Percentiles rank a stretch among this genome's conserved stretches.
phyloP scores from a whole-genome alignment of 2,113 vertebrate species.

The Ailuropoda melanoleuca region DNA sequence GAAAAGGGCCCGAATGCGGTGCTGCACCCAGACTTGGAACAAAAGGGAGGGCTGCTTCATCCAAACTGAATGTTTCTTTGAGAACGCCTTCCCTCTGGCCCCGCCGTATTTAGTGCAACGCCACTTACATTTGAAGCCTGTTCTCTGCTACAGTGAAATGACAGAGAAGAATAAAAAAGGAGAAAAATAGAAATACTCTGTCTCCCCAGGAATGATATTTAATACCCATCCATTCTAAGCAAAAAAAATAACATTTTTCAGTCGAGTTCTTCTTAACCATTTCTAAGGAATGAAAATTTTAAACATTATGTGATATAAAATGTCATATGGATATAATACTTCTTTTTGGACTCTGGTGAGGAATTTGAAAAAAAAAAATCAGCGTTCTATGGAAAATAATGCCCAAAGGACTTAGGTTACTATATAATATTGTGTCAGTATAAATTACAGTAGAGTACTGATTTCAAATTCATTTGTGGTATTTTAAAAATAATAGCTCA shows the following conservation, averaged over 20 bases:
- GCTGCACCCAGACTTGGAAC: neutral
- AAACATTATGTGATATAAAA: neutral
- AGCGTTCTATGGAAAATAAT: neutral
- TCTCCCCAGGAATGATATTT: neutral
- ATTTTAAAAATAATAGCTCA: neutral
- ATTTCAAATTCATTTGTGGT: neutral
- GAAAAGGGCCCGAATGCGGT: neutral
- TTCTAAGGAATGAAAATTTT: neutral
- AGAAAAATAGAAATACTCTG: neutral
- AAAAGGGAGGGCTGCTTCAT: neutral
- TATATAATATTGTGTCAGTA: neutral
- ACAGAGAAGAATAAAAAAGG: neutral
- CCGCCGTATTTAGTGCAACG: fast-evolving
- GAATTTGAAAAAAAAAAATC: neutral
- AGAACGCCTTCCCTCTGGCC: neutral
- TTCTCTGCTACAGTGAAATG: neutral
- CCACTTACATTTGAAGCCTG: neutral
- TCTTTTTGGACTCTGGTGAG: neutral
- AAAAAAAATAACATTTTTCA: neutral
- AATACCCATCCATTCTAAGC: neutral
- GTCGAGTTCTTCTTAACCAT: neutral
- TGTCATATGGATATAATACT: neutral
- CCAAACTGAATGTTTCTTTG: neutral
- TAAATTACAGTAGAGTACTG: neutral
- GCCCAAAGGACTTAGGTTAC: neutral